phyloP scores from a whole-genome alignment of 2,113 vertebrate genomes.

The Charina bottae region DNA sequence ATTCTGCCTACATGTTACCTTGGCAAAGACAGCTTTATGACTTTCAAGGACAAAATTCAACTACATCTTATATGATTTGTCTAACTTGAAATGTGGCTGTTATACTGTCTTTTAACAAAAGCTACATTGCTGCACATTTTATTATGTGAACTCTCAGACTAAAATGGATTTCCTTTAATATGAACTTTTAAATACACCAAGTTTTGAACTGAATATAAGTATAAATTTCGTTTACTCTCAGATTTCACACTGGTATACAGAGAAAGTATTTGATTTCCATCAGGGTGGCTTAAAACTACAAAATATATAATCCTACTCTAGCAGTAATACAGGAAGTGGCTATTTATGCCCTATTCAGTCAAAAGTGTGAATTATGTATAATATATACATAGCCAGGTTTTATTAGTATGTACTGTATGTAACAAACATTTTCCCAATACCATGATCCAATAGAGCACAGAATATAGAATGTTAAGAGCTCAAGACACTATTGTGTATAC shows the following conservation, averaged over 20 bases:
- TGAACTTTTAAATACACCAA: slow-evolving; percentile 79
- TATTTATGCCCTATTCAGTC: neutral
- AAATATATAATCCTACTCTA: rapidly evolving
- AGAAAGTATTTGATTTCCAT: neutral
- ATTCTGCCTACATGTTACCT: slow-evolving; percentile 76
- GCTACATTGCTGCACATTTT: slow-evolving; percentile 76
- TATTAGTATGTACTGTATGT: neutral
- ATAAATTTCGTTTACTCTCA: slow-evolving; percentile 11
- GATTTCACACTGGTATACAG: neutral
- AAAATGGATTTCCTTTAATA: slow-evolving; percentile 76
- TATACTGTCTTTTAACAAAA: slow-evolving; percentile 73
- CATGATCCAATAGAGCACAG: rapidly evolving
- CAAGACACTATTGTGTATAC: neutral
- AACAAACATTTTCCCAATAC: neutral
- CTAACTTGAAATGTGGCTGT: slow-evolving; percentile 73
- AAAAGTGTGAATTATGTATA: neutral
- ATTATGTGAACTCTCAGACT: slow-evolving; percentile 67
- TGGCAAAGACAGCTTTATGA: slow-evolving; percentile 67
- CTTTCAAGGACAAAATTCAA: slow-evolving; percentile 76
- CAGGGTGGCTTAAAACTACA: rapidly evolving
- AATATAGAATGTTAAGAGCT: neutral
- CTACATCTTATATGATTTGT: slow-evolving; percentile 69
- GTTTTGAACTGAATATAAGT: slow-evolving; percentile 69
- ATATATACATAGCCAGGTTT: slow-evolving; percentile 26
- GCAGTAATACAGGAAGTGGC: neutral